Evolutionary conservation across 2,113 vertebrate species (phyloP).

Genomic region (Apteryx mantelli): DNA sequence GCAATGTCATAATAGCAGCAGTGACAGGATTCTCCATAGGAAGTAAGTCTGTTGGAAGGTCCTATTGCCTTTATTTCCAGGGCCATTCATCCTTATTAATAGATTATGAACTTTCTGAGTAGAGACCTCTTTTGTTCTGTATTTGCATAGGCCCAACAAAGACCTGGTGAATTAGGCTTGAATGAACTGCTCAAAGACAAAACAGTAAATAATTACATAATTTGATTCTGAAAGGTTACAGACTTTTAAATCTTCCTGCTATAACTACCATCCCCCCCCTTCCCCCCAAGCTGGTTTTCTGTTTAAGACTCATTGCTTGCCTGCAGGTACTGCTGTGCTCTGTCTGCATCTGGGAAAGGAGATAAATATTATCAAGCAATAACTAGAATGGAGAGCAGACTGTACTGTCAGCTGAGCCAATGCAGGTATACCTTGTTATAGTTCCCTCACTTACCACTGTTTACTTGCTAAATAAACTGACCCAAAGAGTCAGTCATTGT

Average conservation of each 20-base stretch:
- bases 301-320: not conserved
- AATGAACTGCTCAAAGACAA: not conserved
- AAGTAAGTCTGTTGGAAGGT: too few species aligned
- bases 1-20: not conserved
- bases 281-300: not conserved
- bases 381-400: conserved; percentile 62
- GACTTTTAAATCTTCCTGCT: not conserved
- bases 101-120: not conserved
- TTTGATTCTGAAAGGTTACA: not conserved
- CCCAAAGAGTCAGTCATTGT: conserved; percentile 64
- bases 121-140: not conserved
- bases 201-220: not conserved
- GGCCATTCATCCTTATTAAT: not conserved
- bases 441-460: conserved; percentile 37
- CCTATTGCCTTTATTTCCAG: not conserved
- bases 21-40: not conserved
- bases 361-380: conserved; percentile 49
- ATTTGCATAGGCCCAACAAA: not conserved
- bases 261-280: not conserved
- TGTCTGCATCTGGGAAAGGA: conserved; percentile 11
- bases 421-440: conserved; percentile 18
- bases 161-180: not conserved
- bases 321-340: not conserved
- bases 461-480: conserved; percentile 74
- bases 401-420: not conserved